Conservation (phyloP, 2,888 invertebrate genomes). For the Erynnis tages region DNA sequence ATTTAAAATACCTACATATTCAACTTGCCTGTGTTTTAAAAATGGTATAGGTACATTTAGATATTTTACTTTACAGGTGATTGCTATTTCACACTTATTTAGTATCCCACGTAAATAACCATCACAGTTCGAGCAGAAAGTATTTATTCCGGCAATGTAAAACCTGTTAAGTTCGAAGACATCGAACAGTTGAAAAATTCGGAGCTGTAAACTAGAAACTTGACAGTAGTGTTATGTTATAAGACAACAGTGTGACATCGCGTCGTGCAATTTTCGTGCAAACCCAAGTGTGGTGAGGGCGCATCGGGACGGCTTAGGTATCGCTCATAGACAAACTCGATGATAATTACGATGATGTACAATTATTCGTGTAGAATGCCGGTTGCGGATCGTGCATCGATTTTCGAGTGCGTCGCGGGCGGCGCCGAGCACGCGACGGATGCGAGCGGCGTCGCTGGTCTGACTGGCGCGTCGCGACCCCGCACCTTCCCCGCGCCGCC, state of each 20-base stretch:
- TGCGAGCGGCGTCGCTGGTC: constrained; percentile 72
- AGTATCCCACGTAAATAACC: neutral
- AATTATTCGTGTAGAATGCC: constrained; percentile 60
- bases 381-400: constrained; percentile 78
- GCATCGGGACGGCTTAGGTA: constrained; percentile 54
- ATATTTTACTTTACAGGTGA: neutral
- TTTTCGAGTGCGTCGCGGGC: constrained; percentile 73
- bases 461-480: constrained; percentile 72
- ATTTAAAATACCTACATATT: neutral
- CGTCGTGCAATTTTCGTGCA: constrained; percentile 51
- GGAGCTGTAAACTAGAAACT: constrained; percentile 11
- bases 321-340: constrained; percentile 53
- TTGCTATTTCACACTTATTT: constrained; percentile 4
- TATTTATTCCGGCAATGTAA: too few species aligned
- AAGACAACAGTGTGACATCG: constrained; percentile 44
- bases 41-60: neutral
- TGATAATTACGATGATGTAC: constrained; percentile 60
- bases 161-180: neutral
- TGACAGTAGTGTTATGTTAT: constrained; percentile 39
- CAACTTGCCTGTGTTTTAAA: neutral
- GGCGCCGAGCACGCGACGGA: constrained; percentile 67
- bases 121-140: too few species aligned
- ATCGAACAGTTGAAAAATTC: neutral
- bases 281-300: constrained; percentile 52
- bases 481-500: constrained; percentile 61